phyloP scores from a whole-genome alignment of 2,113 vertebrate species.

The Chloropsis hardwickii region DNA sequence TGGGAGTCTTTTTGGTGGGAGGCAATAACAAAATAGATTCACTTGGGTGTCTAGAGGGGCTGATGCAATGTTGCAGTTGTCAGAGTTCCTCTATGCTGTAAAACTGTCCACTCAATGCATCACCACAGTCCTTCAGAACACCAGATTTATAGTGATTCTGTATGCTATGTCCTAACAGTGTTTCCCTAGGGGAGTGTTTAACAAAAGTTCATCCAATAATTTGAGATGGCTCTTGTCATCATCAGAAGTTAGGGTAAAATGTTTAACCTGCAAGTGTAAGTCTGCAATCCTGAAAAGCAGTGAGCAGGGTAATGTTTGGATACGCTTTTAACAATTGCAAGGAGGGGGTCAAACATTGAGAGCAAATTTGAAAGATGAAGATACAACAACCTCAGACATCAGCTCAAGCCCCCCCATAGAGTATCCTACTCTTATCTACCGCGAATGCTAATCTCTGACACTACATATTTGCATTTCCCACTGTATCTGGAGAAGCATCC shows the following conservation, averaged over 20 bases:
- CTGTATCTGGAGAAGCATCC: background rate
- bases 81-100: background rate
- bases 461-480: background rate
- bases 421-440: background rate
- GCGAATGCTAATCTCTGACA: background rate
- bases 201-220: background rate
- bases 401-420: background rate
- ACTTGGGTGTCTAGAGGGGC: background rate
- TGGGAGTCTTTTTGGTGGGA: background rate
- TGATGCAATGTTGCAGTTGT: background rate
- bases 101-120: background rate
- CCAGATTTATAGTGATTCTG: background rate
- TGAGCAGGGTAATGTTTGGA: background rate
- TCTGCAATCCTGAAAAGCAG: background rate
- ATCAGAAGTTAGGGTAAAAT: background rate
- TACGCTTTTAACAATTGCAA: fast-evolving
- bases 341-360: background rate
- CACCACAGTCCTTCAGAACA: background rate
- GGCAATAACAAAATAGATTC: background rate
- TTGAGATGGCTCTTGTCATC: background rate
- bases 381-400: background rate
- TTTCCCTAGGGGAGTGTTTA: background rate
- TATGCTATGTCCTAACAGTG: background rate
- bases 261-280: background rate
- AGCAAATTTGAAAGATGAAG: background rate